Evolutionary conservation across 1,140 invertebrate genomes (phyloP), one percentile per base, ranked within the genome.

Genomic region (Drosophila triauraria): DNA sequence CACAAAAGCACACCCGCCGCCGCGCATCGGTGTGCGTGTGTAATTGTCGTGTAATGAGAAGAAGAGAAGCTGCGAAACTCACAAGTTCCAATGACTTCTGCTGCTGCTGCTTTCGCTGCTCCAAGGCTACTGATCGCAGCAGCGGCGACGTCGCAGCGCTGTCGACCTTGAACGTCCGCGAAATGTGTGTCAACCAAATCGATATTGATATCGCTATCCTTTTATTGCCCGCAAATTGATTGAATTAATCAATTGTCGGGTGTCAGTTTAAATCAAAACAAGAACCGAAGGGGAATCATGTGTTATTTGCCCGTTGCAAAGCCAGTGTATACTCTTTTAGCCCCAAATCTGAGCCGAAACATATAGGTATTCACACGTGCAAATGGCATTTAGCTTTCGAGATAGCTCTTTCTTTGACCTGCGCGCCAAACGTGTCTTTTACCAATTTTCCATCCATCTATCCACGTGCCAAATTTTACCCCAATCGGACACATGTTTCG

Each of bases 221-320:
- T 86, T 86, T 79, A 82, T 87, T 82, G 79, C 53, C 40, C 48
- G 59, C 70, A 56, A 86, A 86, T 85, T 86, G 75, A 85, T 81
- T 81, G 23, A 81, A 78, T 82, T 70, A 78, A 78, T 85, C 27
- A 81, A 78, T 85, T 27, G 64, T 25, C 54, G 42, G 63, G 48
- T 53, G 35, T 54, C 30, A 46, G 53, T 40, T 40, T 4, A 57
- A 68, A 50, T 67, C 47, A 71, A 53, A 78, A 60, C 35, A 56
- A 59, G 51, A 70, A 44, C 59, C 42, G 5, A 44, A 51, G 15
- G 47, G 25, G 15, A 38, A 38, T 54, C 32, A 40, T 9, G 35
- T 40, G 25, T 43, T 7, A 1, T n/a, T 12, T 23, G 4, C 13
- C 12, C 4, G 2, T 13, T n/a, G 43, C 23, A 15, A 43, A 23